Conservation (phyloP, 2,888 invertebrate genomes). For the Prosapia bicincta region DNA sequence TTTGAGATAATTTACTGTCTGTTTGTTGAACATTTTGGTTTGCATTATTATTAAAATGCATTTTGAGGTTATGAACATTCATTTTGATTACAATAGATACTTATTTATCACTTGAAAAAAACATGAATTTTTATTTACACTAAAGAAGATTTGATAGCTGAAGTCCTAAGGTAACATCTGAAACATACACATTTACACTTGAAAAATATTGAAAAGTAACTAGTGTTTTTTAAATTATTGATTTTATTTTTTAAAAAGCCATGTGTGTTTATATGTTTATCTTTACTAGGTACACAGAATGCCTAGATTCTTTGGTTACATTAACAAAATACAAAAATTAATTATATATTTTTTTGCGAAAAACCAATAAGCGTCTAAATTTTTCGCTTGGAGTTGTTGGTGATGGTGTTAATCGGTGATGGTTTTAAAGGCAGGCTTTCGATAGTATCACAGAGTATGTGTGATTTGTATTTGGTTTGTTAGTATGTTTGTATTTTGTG, state of each 20-base stretch:
- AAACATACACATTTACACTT: not conserved
- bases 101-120: not conserved
- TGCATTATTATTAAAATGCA: constrained; percentile 33
- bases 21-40: constrained; percentile 25
- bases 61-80: constrained; percentile 35
- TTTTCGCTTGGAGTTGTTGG: too few species aligned
- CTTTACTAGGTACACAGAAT: too few species aligned
- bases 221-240: not conserved
- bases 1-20: constrained; percentile 12
- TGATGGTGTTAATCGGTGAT: too few species aligned
- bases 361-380: too few species aligned
- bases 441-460: too few species aligned
- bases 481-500: too few species aligned
- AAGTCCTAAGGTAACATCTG: not conserved
- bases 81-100: constrained; percentile 11
- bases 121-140: not conserved
- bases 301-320: too few species aligned
- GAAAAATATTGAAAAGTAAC: not conserved
- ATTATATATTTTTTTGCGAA: too few species aligned
- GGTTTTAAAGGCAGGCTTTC: too few species aligned
- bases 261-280: too few species aligned
- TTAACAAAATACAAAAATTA: too few species aligned
- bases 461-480: too few species aligned
- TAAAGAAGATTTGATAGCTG: not conserved
- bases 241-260: not conserved